These are phyloP conservation scores for Mobula hypostoma DNA, from an alignment of 2,113 vertebrate species.

Conservation along the genomic window DNA sequence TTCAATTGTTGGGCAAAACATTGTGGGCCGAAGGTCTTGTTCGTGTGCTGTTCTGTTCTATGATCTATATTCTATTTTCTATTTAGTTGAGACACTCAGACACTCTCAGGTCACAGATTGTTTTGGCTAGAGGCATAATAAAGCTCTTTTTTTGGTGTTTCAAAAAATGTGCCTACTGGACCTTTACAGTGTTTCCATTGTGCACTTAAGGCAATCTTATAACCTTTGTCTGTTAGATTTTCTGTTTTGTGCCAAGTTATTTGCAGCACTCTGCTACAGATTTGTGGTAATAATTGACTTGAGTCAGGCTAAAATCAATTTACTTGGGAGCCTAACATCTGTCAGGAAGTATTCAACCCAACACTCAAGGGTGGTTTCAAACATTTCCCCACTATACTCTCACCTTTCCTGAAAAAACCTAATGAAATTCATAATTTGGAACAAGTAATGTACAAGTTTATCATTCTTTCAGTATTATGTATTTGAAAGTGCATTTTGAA, in stretches of 20 bases:
- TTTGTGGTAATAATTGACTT: neutral
- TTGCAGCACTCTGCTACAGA: neutral
- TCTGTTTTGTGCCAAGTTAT: neutral
- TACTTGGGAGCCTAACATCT: neutral
- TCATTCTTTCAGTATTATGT: neutral
- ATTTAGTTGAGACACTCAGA: neutral
- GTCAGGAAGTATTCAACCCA: neutral
- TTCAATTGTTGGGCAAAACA: no score
- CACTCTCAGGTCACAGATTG: no score
- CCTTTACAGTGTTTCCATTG: neutral
- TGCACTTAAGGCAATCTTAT: neutral
- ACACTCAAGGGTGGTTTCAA: neutral
- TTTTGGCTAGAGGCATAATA: neutral
- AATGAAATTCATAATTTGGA: neutral
- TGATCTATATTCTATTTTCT: no score
- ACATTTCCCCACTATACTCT: neutral
- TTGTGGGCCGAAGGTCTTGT: no score
- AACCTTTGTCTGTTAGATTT: neutral
- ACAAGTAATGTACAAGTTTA: neutral
- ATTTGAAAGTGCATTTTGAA: no score
- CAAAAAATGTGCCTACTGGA: neutral
- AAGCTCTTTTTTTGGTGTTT: neutral
- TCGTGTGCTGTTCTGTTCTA: no score
- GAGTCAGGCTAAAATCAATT: neutral
- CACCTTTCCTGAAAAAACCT: neutral